These are phyloP conservation scores for Cladopsammia gracilis DNA, from an alignment of 64 coral and sea anemone genomes.

Conservation along the genomic window DNA sequence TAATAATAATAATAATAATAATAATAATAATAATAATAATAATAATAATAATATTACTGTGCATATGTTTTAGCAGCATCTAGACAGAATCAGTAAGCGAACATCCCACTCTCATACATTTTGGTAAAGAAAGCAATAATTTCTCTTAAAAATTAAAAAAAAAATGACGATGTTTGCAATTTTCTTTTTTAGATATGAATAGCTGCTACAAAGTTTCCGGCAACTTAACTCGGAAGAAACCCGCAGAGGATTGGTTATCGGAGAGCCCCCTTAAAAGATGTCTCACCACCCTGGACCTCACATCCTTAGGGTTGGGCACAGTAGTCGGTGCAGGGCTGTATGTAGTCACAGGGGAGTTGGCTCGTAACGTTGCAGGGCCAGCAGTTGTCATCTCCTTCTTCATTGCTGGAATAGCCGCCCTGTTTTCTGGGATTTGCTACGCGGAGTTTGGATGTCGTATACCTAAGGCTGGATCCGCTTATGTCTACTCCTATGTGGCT, in stretches of 20 bases:
- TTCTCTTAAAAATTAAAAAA: too few species aligned
- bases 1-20: too few species aligned
- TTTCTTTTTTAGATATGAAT: constrained; percentile 15
- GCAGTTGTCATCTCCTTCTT: constrained; percentile 81
- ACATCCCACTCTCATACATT: too few species aligned
- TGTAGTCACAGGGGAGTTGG: constrained; percentile 76
- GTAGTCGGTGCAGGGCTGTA: constrained; percentile 84
- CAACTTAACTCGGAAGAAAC: constrained; percentile 41
- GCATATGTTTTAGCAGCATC: too few species aligned
- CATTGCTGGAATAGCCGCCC: constrained; percentile 64
- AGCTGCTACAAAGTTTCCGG: neutral
- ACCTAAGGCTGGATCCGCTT: constrained; percentile 88
- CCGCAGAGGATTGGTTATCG: constrained; percentile 16
- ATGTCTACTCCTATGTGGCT: constrained; percentile 76
- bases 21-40: too few species aligned
- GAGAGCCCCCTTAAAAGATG: constrained; percentile 67
- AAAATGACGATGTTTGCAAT: too few species aligned
- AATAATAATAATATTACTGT: too few species aligned
- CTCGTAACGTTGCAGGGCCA: constrained; percentile 81
- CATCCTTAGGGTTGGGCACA: constrained; percentile 67
- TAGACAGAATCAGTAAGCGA: too few species aligned
- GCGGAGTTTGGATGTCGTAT: constrained; percentile 86
- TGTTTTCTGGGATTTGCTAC: constrained; percentile 82
- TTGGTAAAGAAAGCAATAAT: too few species aligned
- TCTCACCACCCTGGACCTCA: constrained; percentile 74